These are phyloP conservation scores for Gallinago solitaria DNA, from an alignment of 2,797 vertebrate genomes.

Conservation along the genomic window DNA sequence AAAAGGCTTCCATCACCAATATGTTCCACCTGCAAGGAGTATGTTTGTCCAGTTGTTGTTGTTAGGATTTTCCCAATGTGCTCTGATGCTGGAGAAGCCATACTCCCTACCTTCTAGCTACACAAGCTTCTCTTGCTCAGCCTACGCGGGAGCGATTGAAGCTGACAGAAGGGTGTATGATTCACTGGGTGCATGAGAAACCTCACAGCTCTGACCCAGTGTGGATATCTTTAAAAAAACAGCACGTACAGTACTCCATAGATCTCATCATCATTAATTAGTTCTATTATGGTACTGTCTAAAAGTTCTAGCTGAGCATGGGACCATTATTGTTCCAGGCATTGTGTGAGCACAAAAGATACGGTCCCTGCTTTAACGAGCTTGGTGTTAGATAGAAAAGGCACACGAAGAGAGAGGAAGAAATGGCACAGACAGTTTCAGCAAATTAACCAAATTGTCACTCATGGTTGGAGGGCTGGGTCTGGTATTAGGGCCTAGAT, in stretches of 20 bases:
- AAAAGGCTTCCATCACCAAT: not conserved
- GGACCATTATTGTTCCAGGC: not conserved
- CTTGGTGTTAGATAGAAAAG: not conserved
- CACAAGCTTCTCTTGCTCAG: not conserved
- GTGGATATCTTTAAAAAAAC: not conserved
- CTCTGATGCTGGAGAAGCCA: not conserved
- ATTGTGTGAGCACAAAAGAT: not conserved
- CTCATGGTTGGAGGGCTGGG: not conserved
- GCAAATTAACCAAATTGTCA: not conserved
- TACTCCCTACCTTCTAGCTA: not conserved
- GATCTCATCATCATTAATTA: slow-evolving; percentile 34
- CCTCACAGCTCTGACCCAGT: not conserved
- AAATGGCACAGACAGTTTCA: not conserved
- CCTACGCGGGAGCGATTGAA: not conserved
- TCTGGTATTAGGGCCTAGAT: not conserved
- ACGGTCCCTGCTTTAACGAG: not conserved
- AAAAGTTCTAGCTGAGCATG: not conserved
- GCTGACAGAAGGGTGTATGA: not conserved
- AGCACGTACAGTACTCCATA: not conserved
- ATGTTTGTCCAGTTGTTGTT: not conserved
- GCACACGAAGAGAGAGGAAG: not conserved
- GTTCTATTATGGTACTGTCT: not conserved
- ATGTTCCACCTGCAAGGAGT: not conserved
- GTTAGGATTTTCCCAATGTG: not conserved
- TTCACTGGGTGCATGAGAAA: not conserved